Conservation (phyloP, 2,113 vertebrate genomes). For the Myrmophylax atrothorax region DNA sequence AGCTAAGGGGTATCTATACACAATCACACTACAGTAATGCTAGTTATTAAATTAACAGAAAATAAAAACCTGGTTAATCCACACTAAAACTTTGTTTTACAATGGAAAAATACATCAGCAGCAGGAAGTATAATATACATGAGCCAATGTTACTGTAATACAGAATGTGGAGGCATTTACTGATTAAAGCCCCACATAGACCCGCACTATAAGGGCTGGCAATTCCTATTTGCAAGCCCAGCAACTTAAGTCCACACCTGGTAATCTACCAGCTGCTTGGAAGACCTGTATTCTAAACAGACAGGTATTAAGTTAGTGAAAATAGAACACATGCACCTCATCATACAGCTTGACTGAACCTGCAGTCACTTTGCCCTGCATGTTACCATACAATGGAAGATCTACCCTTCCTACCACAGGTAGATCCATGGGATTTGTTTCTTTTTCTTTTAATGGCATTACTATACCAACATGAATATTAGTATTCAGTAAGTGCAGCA, state of each 20-base stretch:
- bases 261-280: conserved; percentile 82
- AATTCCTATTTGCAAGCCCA: conserved; percentile 72
- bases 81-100: conserved; percentile 84
- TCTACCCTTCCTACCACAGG: conserved; percentile 75
- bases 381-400: conserved; percentile 75
- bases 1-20: conserved; percentile 82
- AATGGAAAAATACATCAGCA: conserved; percentile 92
- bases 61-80: conserved; percentile 89
- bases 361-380: conserved; percentile 86
- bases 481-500: conserved; percentile 83
- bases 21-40: conserved; percentile 98
- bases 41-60: conserved; percentile 91
- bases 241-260: conserved; percentile 78
- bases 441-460: conserved; percentile 64
- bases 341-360: conserved; percentile 85
- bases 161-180: conserved; percentile 78
- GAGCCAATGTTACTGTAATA: conserved; percentile 85
- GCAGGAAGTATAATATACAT: conserved; percentile 86
- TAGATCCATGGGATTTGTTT: conserved; percentile 76
- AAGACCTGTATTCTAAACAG: conserved; percentile 86
- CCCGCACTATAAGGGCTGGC: conserved; percentile 79
- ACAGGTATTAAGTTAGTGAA: conserved; percentile 82
- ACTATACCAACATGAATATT: conserved; percentile 71
- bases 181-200: conserved; percentile 77
- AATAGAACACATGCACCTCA: conserved; percentile 77